These are phyloP conservation scores for Drosophila setosimentum DNA, from an alignment of 2,888 invertebrate genomes.

Conservation along the genomic window DNA sequence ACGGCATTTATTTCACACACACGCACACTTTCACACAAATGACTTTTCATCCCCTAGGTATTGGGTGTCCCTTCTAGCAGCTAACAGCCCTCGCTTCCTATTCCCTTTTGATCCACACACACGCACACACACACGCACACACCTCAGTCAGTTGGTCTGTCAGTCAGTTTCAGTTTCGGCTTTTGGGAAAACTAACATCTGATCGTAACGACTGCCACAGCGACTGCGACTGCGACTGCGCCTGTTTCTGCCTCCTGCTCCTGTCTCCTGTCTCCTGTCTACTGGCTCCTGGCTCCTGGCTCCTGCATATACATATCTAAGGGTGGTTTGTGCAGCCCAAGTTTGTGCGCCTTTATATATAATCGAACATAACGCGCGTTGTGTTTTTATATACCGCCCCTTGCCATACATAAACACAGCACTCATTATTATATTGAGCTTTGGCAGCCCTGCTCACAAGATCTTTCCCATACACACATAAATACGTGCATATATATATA, in stretches of 20 bases:
- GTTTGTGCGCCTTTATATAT: conserved; percentile 54
- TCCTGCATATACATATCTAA: conserved; percentile 36
- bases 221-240: conserved; percentile 32
- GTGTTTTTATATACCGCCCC: conserved; percentile 73
- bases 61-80: conserved; percentile 56
- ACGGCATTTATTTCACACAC: conserved; percentile 71
- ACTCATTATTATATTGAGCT: conserved; percentile 52
- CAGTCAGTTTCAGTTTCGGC: conserved; percentile 49
- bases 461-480: conserved; percentile 1
- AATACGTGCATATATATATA: neutral
- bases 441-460: conserved; percentile 49
- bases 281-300: conserved; percentile 19
- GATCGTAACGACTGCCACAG: conserved; percentile 69
- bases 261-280: conserved; percentile 20
- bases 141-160: conserved; percentile 53
- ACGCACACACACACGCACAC: conserved; percentile 25
- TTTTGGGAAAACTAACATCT: conserved; percentile 85
- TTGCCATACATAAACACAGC: conserved; percentile 45
- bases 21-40: conserved; percentile 52
- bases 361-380: conserved; percentile 18
- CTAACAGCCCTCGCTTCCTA: conserved; percentile 35
- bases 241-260: conserved; percentile 22
- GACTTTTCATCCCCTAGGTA: conserved; percentile 84
- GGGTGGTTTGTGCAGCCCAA: conserved; percentile 70
- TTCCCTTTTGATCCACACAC: conserved; percentile 36